These are phyloP conservation scores for Halichondria panicea DNA, from an alignment of 37 sponge, comb jelly and placozoan genomes.

Conservation along the genomic window DNA sequence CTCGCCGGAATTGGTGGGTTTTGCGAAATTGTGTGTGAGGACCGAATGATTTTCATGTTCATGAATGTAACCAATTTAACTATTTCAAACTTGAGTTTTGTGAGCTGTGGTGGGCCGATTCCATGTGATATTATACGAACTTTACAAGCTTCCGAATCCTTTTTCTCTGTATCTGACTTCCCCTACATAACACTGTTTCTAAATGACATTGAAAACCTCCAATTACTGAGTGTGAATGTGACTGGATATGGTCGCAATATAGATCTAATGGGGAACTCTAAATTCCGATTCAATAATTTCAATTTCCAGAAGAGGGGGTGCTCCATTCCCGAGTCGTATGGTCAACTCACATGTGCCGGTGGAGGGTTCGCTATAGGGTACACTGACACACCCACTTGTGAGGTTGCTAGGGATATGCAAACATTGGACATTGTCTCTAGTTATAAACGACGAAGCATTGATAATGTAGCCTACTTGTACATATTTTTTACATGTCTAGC, in stretches of 20 bases:
- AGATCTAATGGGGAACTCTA: slow-evolving; percentile 8
- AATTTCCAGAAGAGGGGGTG: background rate
- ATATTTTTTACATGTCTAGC: no score
- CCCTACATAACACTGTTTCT: background rate
- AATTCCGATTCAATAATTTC: slow-evolving; percentile 1
- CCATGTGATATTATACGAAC: background rate
- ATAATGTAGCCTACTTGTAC: no score
- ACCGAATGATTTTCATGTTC: background rate
- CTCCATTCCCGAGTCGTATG: background rate
- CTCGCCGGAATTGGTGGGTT: background rate
- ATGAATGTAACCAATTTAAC: background rate
- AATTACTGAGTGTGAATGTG: background rate
- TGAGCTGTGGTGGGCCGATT: background rate
- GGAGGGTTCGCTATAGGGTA: background rate
- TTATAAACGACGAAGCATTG: no score
- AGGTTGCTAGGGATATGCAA: no score
- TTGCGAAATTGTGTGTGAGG: background rate
- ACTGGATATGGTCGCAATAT: background rate
- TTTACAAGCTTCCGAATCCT: background rate
- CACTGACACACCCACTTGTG: background rate
- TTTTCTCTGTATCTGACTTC: background rate
- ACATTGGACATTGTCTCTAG: no score
- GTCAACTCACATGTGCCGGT: background rate
- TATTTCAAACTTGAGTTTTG: background rate
- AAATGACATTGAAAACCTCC: background rate